phyloP scores from a whole-genome alignment of 1,140 invertebrate genomes.

The Meloidogyne hapla region DNA sequence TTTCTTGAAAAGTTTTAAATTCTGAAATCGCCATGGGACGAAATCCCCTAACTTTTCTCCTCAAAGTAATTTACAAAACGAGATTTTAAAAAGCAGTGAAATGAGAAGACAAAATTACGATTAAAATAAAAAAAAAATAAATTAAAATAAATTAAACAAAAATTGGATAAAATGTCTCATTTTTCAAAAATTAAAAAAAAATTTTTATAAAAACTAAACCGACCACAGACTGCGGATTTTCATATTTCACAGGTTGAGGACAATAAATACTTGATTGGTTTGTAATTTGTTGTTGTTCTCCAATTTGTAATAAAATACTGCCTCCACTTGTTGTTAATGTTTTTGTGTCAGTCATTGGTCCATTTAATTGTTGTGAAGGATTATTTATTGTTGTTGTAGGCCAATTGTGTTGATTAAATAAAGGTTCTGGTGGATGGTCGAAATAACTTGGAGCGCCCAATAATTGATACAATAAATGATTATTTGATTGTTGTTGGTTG shows the following conservation, averaged over 20 bases:
- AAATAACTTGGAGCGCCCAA: not conserved
- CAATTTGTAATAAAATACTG: not conserved
- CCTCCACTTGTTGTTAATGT: not conserved
- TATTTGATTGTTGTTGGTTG: not conserved
- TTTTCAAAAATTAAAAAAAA: not conserved
- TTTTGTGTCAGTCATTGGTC: not conserved
- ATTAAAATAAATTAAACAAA: not conserved
- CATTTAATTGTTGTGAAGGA: too few species aligned
- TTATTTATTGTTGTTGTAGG: not conserved
- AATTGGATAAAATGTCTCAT: not conserved
- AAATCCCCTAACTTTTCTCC: too few species aligned
- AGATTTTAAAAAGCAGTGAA: too few species aligned
- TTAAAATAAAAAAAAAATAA: not conserved
- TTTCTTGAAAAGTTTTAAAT: too few species aligned
- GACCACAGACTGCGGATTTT: not conserved
- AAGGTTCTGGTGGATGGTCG: not conserved
- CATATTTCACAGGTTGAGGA: not conserved
- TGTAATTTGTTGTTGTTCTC: not conserved
- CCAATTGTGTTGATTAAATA: not conserved
- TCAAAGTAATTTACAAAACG: too few species aligned
- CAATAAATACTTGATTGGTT: not conserved
- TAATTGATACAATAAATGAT: not conserved
- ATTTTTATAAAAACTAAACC: not conserved
- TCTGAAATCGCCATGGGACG: too few species aligned
- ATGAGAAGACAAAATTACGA: too few species aligned